Evolutionary conservation across 2,888 invertebrate species (phyloP).

Genomic region (Carterocephalus palaemon): DNA sequence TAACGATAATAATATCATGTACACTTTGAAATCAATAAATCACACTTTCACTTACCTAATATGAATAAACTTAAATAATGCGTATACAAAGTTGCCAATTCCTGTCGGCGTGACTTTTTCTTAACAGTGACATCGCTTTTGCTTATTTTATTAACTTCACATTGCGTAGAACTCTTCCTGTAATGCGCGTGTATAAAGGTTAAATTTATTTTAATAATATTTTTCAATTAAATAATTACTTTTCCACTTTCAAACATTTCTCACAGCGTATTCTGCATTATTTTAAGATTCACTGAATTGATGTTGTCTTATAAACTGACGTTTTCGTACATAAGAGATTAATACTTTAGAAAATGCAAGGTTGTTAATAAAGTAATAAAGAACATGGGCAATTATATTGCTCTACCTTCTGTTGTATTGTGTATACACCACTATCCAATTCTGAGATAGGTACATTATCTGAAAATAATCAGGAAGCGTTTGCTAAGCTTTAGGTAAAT

Average conservation of each 20-base stretch:
- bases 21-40: neutral
- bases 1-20: neutral
- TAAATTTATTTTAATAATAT: slow-evolving; percentile 13
- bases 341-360: slow-evolving; percentile 35
- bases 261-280: slow-evolving; percentile 44
- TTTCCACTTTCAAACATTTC: slow-evolving; percentile 22
- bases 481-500: neutral
- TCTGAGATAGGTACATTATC: slow-evolving; percentile 49
- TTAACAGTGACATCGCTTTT: slow-evolving; percentile 30
- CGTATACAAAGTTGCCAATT: slow-evolving; percentile 26
- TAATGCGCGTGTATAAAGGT: slow-evolving; percentile 28
- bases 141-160: slow-evolving; percentile 29
- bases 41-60: slow-evolving; percentile 41
- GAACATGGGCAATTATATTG: slow-evolving; percentile 35
- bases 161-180: slow-evolving; percentile 3
- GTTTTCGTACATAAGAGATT: slow-evolving; percentile 57
- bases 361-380: slow-evolving; percentile 37
- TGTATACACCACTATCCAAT: slow-evolving; percentile 51
- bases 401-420: slow-evolving; percentile 46
- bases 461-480: slow-evolving; percentile 39
- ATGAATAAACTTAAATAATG: slow-evolving; percentile 39
- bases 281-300: slow-evolving; percentile 36
- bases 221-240: neutral
- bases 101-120: slow-evolving; percentile 30
- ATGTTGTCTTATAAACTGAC: slow-evolving; percentile 48